These are phyloP conservation scores for Cataglyphis albicans DNA, from an alignment of 2,888 invertebrate genomes.

Conservation along the genomic window DNA sequence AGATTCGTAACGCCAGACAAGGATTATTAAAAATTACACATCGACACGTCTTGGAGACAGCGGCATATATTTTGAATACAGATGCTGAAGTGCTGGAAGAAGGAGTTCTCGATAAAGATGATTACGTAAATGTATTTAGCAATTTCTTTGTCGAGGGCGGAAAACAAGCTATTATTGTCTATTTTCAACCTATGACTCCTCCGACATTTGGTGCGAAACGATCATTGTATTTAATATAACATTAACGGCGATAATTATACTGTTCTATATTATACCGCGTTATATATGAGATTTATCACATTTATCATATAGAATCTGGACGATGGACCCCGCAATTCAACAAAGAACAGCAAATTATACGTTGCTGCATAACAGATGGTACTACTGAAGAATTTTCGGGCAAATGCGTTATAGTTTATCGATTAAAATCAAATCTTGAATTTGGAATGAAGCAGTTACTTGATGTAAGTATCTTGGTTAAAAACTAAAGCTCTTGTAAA, in stretches of 20 bases:
- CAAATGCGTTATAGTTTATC: slow-evolving; percentile 90
- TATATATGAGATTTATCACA: slow-evolving; percentile 32
- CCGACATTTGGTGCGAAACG: slow-evolving; percentile 88
- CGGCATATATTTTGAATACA: slow-evolving; percentile 88
- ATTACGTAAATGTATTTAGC: slow-evolving; percentile 88
- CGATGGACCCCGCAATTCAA: slow-evolving; percentile 86
- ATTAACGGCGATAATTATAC: neutral
- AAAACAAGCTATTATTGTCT: slow-evolving; percentile 89
- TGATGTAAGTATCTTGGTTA: slow-evolving; percentile 87
- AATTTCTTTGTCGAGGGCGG: slow-evolving; percentile 89
- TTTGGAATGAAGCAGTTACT: slow-evolving; percentile 90
- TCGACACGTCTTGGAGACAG: slow-evolving; percentile 90
- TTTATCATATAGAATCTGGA: slow-evolving; percentile 87
- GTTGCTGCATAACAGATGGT: slow-evolving; percentile 89
- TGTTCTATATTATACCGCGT: neutral
- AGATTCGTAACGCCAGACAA: slow-evolving; percentile 87
- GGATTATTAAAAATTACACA: slow-evolving; percentile 87
- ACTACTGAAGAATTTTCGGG: slow-evolving; percentile 88
- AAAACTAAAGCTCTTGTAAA: slow-evolving; percentile 4
- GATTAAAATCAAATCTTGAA: slow-evolving; percentile 88
- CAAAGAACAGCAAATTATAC: slow-evolving; percentile 85
- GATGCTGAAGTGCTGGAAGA: slow-evolving; percentile 89
- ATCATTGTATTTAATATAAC: neutral
- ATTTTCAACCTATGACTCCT: slow-evolving; percentile 89
- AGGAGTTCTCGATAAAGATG: slow-evolving; percentile 90